A percentile compares a stretch with the other conserved stretches of the same genome.
Conservation (phyloP, 1,140 invertebrate species). For the Goniozus legneri region DNA sequence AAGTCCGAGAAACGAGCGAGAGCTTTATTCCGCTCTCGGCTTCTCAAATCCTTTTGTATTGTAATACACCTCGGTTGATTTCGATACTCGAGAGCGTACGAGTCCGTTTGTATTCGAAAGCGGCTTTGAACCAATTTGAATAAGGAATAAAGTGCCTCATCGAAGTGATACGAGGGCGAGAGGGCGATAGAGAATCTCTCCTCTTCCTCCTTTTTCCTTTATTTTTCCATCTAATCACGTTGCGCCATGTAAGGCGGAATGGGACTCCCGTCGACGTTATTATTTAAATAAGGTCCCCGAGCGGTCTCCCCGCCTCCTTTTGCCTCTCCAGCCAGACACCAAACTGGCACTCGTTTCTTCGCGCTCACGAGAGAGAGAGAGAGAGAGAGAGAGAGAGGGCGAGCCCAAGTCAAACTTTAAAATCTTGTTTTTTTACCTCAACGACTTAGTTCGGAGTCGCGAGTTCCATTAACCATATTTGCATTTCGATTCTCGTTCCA, state of each 20-base stretch:
- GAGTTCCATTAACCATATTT: constrained; percentile 11
- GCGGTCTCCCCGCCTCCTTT: constrained; percentile 1
- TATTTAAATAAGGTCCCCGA: constrained; percentile 30
- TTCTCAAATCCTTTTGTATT: constrained; percentile 34
- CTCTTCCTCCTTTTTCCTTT: too few relatives aligned
- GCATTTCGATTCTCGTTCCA: constrained; percentile 11
- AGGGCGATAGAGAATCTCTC: neutral
- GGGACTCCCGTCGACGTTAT: constrained; percentile 30
- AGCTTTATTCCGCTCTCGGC: neutral
- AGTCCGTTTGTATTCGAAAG: constrained; percentile 36
- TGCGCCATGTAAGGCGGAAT: constrained; percentile 34
- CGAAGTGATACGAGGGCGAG: constrained; percentile 32
- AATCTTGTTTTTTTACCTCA: too few relatives aligned
- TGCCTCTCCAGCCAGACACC: constrained; percentile 1
- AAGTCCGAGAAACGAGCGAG: neutral
- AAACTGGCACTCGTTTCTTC: neutral
- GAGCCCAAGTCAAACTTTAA: neutral
- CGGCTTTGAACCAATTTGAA: constrained; percentile 38
- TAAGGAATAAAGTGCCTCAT: constrained; percentile 43
- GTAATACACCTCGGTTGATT: constrained; percentile 26
- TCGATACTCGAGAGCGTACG: constrained; percentile 28
- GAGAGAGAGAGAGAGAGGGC: neutral
- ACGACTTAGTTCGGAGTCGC: neutral
- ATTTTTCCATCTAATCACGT: constrained; percentile 40
- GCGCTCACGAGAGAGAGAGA: neutral